Percentiles rank a stretch among this genome's conserved stretches.
Evolutionary conservation across 2,888 invertebrate genomes (phyloP).

Genomic region (Agonum fuliginosum): DNA sequence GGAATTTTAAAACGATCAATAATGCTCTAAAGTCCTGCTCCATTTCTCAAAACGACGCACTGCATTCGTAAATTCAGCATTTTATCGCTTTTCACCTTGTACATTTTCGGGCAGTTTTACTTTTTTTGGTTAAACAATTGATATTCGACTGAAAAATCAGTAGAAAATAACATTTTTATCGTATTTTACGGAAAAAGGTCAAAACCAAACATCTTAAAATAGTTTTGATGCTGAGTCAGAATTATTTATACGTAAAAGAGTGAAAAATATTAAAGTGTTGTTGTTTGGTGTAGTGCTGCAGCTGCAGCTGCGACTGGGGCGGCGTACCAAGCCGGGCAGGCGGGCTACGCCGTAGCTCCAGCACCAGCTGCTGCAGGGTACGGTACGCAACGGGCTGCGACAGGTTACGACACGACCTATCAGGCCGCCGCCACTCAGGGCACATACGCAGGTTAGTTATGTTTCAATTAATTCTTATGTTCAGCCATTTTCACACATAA

Average conservation of each 20-base stretch:
- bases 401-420: conserved; percentile 89
- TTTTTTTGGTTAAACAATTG: background rate
- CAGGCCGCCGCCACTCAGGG: conserved; percentile 88
- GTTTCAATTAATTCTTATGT: background rate
- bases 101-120: background rate
- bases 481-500: too few relatives aligned
- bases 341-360: conserved; percentile 89
- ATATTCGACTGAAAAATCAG: background rate
- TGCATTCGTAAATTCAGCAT: conserved; percentile 10
- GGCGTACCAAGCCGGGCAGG: conserved; percentile 88
- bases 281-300: conserved; percentile 67
- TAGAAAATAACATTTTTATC: background rate
- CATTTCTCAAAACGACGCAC: conserved; percentile 1
- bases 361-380: conserved; percentile 89
- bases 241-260: conserved; percentile 9
- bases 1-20: conserved; percentile 72
- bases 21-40: conserved; percentile 61
- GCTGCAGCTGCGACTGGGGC: conserved; percentile 86
- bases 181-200: background rate
- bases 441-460: conserved; percentile 75
- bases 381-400: conserved; percentile 86
- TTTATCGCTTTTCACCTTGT: background rate
- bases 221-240: conserved; percentile 31
- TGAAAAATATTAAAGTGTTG: background rate
- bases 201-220: conserved; percentile 34